Conservation (phyloP, 2,888 invertebrate genomes). For the Sarcophaga caerulescens region DNA sequence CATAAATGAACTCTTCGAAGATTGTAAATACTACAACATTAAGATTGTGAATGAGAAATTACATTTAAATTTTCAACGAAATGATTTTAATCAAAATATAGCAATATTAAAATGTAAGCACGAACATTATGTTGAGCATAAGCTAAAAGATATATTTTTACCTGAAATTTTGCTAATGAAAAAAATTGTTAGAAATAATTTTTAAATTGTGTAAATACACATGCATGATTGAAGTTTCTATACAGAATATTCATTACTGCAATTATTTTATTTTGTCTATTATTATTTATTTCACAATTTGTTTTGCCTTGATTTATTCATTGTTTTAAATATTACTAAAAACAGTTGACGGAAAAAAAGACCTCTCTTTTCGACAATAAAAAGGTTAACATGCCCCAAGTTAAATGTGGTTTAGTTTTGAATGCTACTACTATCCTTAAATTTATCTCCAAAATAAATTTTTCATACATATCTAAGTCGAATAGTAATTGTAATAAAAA, state of each 20-base stretch:
- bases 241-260: too few species aligned
- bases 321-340: too few species aligned
- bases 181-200: slow-evolving; percentile 67
- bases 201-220: background rate
- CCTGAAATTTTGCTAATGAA: slow-evolving; percentile 79
- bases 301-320: too few species aligned
- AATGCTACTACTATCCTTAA: too few species aligned
- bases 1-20: slow-evolving; percentile 68
- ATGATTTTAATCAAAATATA: slow-evolving; percentile 76
- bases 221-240: too few species aligned
- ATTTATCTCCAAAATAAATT: background rate
- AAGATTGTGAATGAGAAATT: slow-evolving; percentile 73
- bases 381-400: too few species aligned
- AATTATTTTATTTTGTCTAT: too few species aligned
- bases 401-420: too few species aligned
- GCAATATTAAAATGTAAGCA: slow-evolving; percentile 68
- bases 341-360: too few species aligned
- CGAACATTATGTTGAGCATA: slow-evolving; percentile 76
- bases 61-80: slow-evolving; percentile 80
- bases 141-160: slow-evolving; percentile 75
- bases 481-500: background rate
- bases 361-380: too few species aligned
- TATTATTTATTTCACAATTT: too few species aligned
- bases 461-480: too few species aligned
- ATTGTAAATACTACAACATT: slow-evolving; percentile 77